A percentile compares a stretch with the other conserved stretches of the same genome.
Conservation (phyloP, 2,797 vertebrate species). For the Sebastes iracundus region DNA sequence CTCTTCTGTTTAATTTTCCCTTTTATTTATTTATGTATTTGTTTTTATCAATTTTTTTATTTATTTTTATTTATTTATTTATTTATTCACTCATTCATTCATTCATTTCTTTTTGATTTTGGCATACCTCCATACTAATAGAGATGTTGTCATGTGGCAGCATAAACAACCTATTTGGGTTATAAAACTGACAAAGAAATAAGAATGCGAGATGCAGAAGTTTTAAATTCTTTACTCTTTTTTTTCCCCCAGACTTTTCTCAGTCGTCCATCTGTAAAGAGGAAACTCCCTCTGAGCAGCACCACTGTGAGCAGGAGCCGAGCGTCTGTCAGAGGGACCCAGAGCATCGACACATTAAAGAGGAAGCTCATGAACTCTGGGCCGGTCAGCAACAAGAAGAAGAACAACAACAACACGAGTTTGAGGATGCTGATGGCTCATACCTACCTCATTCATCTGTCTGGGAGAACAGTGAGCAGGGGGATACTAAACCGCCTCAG, state of each 20-base stretch:
- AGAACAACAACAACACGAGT: background rate
- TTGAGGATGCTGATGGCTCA: background rate
- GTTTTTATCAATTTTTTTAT: too few relatives aligned
- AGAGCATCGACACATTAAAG: slow-evolving; percentile 50
- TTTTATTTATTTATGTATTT: too few relatives aligned
- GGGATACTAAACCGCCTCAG: slow-evolving; percentile 13
- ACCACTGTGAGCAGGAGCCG: background rate
- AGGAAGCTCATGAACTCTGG: slow-evolving; percentile 56
- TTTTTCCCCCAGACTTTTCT: slow-evolving; percentile 20
- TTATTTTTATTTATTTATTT: too few relatives aligned
- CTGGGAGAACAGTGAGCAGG: slow-evolving; percentile 19
- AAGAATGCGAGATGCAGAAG: background rate
- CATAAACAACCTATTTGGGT: background rate
- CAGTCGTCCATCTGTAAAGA: slow-evolving; percentile 27
- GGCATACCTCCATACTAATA: too few relatives aligned
- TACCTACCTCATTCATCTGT: slow-evolving; percentile 1
- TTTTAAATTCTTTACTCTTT: background rate
- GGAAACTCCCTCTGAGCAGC: slow-evolving; percentile 8
- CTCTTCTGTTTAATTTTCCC: too few relatives aligned
- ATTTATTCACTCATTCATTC: too few relatives aligned
- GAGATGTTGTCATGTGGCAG: background rate
- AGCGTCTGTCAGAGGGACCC: background rate
- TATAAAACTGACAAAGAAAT: background rate
- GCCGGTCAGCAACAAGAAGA: slow-evolving; percentile 2
- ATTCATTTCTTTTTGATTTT: too few relatives aligned